Percentiles rank a stretch among this genome's conserved stretches.
These are phyloP conservation scores for Toxotes lorentzi DNA, from an alignment of 2,797 vertebrate genomes.

Conservation along the genomic window DNA sequence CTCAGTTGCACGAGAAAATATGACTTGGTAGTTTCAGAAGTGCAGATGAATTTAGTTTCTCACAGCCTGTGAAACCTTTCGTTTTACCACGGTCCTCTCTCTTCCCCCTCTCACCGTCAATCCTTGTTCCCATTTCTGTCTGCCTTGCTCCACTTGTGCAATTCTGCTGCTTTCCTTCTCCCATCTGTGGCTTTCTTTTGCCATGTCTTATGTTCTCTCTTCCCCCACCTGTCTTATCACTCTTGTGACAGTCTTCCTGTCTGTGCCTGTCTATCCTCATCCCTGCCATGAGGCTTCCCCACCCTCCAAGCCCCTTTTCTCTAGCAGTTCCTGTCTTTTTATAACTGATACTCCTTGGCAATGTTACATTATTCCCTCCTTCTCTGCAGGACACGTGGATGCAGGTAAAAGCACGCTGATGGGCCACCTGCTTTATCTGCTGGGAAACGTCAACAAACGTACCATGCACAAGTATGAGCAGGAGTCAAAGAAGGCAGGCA, in stretches of 20 bases:
- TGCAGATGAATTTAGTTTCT: constrained; percentile 76
- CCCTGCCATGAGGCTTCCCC: not conserved
- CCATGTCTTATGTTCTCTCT: constrained; percentile 41
- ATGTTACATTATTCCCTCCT: not conserved
- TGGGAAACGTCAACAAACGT: constrained; percentile 98
- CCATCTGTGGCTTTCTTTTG: constrained; percentile 46
- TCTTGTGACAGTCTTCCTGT: constrained; percentile 45
- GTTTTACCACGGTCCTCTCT: constrained; percentile 28
- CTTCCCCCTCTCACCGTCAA: constrained; percentile 19
- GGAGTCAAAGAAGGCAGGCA: constrained; percentile 98
- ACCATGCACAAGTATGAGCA: constrained; percentile 99
- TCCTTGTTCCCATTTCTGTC: constrained; percentile 68
- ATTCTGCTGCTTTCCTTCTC: constrained; percentile 42
- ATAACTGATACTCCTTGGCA: not conserved
- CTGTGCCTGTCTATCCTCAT: constrained; percentile 21
- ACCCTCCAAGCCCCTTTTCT: constrained; percentile 2
- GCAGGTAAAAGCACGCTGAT: constrained; percentile 99
- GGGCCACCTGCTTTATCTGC: constrained; percentile 96
- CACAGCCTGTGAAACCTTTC: constrained; percentile 73
- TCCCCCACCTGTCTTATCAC: constrained; percentile 63
- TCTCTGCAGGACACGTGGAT: constrained; percentile 93
- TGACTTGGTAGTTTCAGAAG: constrained; percentile 78
- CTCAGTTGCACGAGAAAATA: constrained; percentile 68
- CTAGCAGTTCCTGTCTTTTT: not conserved
- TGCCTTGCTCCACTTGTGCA: constrained; percentile 53